These are phyloP conservation scores for Microcebus ravelobensis DNA, from an alignment of 2,113 vertebrate genomes.

Conservation along the genomic window DNA sequence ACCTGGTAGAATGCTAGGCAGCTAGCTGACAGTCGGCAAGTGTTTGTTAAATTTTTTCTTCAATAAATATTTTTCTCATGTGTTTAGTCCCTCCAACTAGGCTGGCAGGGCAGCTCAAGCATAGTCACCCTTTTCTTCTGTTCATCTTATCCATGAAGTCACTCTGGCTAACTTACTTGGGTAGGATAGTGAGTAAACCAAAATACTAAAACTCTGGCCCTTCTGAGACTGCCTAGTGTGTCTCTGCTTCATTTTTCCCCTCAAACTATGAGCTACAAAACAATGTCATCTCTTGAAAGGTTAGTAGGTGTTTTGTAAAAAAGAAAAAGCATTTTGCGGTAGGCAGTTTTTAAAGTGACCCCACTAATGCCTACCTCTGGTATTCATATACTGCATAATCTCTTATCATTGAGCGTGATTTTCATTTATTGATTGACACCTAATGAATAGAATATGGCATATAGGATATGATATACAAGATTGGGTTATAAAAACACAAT, in stretches of 20 bases:
- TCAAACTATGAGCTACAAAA: neutral
- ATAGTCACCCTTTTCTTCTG: neutral
- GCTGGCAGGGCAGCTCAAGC: neutral
- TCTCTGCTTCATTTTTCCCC: neutral
- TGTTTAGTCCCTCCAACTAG: neutral
- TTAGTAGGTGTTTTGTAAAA: neutral
- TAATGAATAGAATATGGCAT: neutral
- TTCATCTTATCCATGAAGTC: neutral
- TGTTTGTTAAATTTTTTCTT: neutral
- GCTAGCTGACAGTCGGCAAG: neutral
- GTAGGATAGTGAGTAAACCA: neutral
- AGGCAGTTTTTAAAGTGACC: neutral
- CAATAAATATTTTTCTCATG: neutral
- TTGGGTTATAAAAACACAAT: neutral
- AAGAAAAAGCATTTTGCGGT: neutral
- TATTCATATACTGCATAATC: neutral
- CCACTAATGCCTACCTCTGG: accelerated
- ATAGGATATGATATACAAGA: neutral
- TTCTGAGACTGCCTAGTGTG: neutral
- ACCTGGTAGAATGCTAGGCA: neutral
- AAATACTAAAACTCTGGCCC: neutral
- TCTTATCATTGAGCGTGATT: neutral
- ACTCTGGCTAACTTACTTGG: neutral
- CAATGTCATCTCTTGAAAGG: neutral
- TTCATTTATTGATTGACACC: neutral